Evolutionary conservation across 2,113 vertebrate genomes (phyloP), one percentile per base, ranked within the genome.

Genomic region (Lota lota): DNA sequence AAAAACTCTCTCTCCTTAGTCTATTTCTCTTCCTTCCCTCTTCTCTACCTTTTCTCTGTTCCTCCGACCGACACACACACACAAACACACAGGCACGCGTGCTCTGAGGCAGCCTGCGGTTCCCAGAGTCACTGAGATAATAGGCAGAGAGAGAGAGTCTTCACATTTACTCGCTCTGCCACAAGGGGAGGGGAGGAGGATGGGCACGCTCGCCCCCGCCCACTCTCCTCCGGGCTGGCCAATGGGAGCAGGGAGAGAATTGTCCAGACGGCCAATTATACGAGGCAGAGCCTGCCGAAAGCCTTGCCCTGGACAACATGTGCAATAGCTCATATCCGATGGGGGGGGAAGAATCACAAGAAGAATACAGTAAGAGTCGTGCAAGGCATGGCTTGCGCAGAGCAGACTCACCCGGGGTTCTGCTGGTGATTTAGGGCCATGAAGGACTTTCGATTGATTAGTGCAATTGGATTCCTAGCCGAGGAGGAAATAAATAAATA

Each of bases 121-220:
- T 89, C 84, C 88, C 88, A 61, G 85, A 92, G 88, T 88, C 88
- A 89, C 88, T 92, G 88, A 79, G 84, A 90, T 89, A 89, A 90
- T 67, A 83, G 84, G 75, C 83, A 82, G 83, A 88, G 77, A 88
- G 85, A 90, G 80, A 83, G 85, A 89, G 77, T 88, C 88, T 86
- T 88, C 82, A 86, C 87, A 87, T 87, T 86, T 87, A 90, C 89
- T 83, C 83, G 71, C 84, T 80, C 84, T 81, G 83, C 86, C 83
- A 88, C 83, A 81, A 85, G 84, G 85, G 75, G 81, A 88, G 87
- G 88, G 86, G 84, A 70, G 64, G 54, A 62, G 69, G 75, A 47
- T 47, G 40, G 40, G 40, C 10, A 14, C 40, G 8, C 40, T 14
- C 40, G 1, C 40, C 85, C 75, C 89, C 91, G 79, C 91, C 92